Evolutionary conservation across 2,113 vertebrate genomes (phyloP).

Genomic region (Cinclus cinclus): DNA sequence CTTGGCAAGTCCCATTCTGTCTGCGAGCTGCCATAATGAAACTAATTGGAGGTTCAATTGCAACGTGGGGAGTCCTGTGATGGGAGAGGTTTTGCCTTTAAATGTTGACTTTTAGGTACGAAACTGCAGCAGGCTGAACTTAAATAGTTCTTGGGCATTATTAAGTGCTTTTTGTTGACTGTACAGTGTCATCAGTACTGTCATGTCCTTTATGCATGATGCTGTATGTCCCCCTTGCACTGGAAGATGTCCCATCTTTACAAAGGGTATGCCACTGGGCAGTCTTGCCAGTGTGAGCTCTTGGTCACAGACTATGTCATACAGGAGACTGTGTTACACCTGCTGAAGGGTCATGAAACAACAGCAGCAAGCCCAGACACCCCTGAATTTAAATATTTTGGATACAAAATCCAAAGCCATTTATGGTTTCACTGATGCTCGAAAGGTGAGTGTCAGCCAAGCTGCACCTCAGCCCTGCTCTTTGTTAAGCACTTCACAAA

Average conservation of each 20-base stretch:
- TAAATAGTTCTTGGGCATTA: neutral
- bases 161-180: neutral
- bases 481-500: neutral
- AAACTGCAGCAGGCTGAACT: neutral
- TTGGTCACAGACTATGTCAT: neutral
- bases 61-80: neutral
- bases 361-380: neutral
- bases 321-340: neutral
- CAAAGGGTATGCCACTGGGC: neutral
- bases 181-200: neutral
- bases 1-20: neutral
- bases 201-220: neutral
- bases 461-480: neutral
- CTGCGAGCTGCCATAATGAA: constrained; percentile 3
- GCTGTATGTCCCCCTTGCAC: neutral
- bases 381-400: neutral
- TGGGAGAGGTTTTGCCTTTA: neutral
- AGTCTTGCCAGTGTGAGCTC: neutral
- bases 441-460: neutral
- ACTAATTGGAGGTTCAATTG: constrained; percentile 21
- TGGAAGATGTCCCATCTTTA: neutral
- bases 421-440: neutral
- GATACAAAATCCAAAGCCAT: neutral
- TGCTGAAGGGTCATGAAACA: neutral
- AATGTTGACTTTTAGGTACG: neutral